Evolutionary conservation across 2,113 vertebrate genomes (phyloP), one percentile per base, ranked within the genome.

Genomic region (Anoura caudifer): DNA sequence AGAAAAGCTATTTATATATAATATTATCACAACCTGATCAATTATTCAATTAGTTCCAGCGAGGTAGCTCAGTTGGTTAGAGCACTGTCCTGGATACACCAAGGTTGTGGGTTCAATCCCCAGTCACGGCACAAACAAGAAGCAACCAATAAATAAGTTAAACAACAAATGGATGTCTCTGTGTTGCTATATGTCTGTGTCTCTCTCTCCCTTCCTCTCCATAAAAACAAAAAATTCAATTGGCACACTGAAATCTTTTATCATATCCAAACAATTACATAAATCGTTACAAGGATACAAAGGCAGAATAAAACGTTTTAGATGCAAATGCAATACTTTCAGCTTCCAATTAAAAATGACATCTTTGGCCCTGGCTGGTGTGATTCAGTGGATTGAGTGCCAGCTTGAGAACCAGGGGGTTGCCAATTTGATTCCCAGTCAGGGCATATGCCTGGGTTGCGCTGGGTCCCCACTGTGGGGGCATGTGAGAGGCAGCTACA

Each of bases 311-410:
- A 80, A 91, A 95, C 61, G 4, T 38, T 76, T 82, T 38, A 80
- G 43, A 65, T 76, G 5, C 4, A 95, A 95, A 87, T 77, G 43
- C 59, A 96, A 67, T 93, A 50, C 9, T 87, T 95, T 87, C 52
- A 83, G n/a, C 10, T 96, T 84, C 65, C 73, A 95, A 84, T 73
- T 67, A 94, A 94, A 96, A 43, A 38, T 0, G 50, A 19, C 54
- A 56, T 59, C 56, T 61, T 61, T 61, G 59, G 59, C 59, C 59
- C 59, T 28, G 59, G 24, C 59, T 61, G 24, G 59, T 61, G 59
- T 61, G 20, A 26, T 26, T 61, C 24, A 28, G 59, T 12, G 59
- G 59, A 61, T 28, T 61, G 59, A 61, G 59, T 13, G 59, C 59
- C 56, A 59, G 56, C 56, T 22, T 59, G 22, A 20, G 22, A 59